phyloP scores from a whole-genome alignment of 1,140 invertebrate genomes.

The Chironomus tepperi region DNA sequence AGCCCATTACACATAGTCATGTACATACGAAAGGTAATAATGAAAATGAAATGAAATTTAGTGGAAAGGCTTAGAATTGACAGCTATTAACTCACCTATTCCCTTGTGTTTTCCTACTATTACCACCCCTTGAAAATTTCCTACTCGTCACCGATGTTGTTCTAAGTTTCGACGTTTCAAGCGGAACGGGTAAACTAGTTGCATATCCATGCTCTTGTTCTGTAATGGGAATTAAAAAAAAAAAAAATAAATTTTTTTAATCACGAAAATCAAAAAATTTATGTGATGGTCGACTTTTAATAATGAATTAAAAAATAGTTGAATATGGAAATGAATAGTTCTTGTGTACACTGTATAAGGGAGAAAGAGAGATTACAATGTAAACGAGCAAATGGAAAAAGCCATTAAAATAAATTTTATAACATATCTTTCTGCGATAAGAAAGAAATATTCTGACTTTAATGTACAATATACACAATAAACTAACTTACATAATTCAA shows the following conservation, averaged over 20 bases:
- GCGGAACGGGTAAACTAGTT: constrained; percentile 20
- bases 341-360: neutral
- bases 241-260: neutral
- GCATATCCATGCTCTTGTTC: constrained; percentile 21
- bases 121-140: constrained; percentile 17
- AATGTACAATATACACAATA: neutral
- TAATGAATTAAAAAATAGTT: neutral
- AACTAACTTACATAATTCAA: neutral
- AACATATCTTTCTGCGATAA: constrained; percentile 9
- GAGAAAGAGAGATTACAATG: neutral
- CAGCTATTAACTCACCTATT: constrained; percentile 5
- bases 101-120: constrained; percentile 16
- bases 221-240: neutral
- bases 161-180: constrained; percentile 14
- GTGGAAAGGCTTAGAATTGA: too few species aligned
- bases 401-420: constrained; percentile 23
- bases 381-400: constrained; percentile 18
- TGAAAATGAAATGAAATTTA: constrained; percentile 1
- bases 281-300: constrained; percentile 1
- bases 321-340: neutral
- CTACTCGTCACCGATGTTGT: constrained; percentile 17
- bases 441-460: neutral
- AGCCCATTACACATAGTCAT: too few species aligned
- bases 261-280: neutral
- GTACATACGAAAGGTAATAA: too few species aligned